phyloP scores from a whole-genome alignment of 2,888 invertebrate genomes.

The Lepidonotus clava region DNA sequence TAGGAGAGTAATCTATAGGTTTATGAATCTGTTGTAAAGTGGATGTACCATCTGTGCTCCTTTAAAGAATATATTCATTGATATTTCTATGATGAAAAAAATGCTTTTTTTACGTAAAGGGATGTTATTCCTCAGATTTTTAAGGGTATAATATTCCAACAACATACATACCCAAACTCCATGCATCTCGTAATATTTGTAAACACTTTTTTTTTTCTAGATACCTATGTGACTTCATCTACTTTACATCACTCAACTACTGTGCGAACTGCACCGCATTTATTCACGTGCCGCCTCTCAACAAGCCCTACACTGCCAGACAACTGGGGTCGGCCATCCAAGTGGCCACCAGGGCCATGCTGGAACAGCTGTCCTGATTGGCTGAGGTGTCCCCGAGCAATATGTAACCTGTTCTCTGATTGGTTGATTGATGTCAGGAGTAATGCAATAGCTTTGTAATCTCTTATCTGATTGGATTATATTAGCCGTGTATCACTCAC shows the following conservation, averaged over 20 bases:
- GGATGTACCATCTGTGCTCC: no score
- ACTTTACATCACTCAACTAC: constrained; percentile 87
- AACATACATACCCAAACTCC: no score
- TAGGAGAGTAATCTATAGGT: no score
- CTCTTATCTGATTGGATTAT: background rate
- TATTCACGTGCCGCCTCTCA: constrained; percentile 88
- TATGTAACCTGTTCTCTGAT: background rate
- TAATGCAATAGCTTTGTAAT: no score
- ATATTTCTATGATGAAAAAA: no score
- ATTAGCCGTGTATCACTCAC: background rate
- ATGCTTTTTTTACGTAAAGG: background rate
- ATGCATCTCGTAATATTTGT: no score
- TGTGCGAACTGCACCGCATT: constrained; percentile 85
- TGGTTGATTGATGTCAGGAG: background rate
- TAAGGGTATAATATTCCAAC: no score
- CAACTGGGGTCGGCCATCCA: constrained; percentile 84
- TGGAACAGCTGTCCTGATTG: constrained; percentile 70
- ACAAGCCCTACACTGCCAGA: constrained; percentile 83
- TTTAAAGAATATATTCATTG: no score
- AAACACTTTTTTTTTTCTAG: constrained; percentile 79
- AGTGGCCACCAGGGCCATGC: constrained; percentile 76
- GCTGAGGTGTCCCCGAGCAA: background rate
- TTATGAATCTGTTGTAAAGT: no score
- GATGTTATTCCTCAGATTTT: background rate
- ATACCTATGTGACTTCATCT: constrained; percentile 91